Base-by-base conservation (phyloP, 2,797 vertebrate species). In the Onychomys torridus region DNA sequence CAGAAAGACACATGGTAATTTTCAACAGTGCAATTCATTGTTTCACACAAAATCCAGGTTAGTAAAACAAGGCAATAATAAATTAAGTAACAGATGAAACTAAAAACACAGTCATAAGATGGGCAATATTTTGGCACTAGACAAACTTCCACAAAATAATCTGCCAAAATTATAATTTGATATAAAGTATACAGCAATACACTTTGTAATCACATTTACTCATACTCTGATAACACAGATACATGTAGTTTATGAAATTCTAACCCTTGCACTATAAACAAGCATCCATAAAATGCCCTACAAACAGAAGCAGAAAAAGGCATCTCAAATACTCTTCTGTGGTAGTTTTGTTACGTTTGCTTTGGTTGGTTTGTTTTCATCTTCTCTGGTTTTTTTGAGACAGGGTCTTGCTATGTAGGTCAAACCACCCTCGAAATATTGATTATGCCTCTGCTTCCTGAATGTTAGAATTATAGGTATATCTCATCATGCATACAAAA, bases 21-120 rank as follows among this genome's bases (percentile, higher is more conserved):
- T 4, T 94, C 34, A 91, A 67, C 85, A 76, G 37, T 10, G 0
- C 23, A 96, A 91, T 23, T 43, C 57, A 95, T 2, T 90, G n/a
- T 19, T 93, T 96, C 29, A 88, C 40, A 46, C 17, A 94, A 87
- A 96, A 92, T 49, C 92, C 14, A 79, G 21, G 32, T 37, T 93
- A 87, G 29, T 87, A 95, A 97, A 97, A 88, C 14, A 90, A 65
- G 14, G 21, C n/a, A 89, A 55, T 75, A 81, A 55, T 79, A 81
- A 55, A 89, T 67, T 90, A 85, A 89, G 32, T 32, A 94, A 57
- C 12, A 89, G 5, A 75, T 5, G 19, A 90, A 88, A 90, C 59
- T 29, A 76, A 14, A 93, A 90, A 79, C 49, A 76, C 82, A 29
- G 27, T 90, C 2, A 93, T 71, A 37, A 79, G 12, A 43, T 86